phyloP scores from a whole-genome alignment of 2,113 vertebrate genomes.

The Phylloscopus whistleri region DNA sequence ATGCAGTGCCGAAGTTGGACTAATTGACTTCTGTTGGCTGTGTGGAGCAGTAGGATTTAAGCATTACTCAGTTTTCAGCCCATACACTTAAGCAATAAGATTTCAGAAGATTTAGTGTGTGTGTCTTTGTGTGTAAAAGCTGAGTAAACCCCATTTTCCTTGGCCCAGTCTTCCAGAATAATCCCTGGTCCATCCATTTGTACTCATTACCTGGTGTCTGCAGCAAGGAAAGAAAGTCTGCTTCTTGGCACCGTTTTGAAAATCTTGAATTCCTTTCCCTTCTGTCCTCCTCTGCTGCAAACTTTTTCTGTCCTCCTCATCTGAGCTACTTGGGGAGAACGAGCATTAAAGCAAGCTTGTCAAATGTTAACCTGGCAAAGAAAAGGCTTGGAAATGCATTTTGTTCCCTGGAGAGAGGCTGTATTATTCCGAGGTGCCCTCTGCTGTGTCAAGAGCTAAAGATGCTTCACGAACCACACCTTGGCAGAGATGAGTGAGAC shows the following conservation, averaged over 20 bases:
- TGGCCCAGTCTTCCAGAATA: slow-evolving; percentile 23
- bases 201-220: slow-evolving; percentile 40
- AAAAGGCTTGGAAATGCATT: slow-evolving; percentile 61
- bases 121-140: neutral
- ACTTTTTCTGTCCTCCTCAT: slow-evolving; percentile 53
- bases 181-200: neutral
- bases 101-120: neutral
- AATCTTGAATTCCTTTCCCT: slow-evolving; percentile 18
- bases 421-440: slow-evolving; percentile 60
- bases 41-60: neutral
- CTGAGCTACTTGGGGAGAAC: slow-evolving; percentile 44
- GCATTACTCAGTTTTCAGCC: neutral
- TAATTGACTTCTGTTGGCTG: neutral
- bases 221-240: neutral
- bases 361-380: slow-evolving; percentile 56
- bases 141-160: neutral
- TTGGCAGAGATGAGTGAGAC: slow-evolving; percentile 2
- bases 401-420: slow-evolving; percentile 62
- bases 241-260: slow-evolving; percentile 34
- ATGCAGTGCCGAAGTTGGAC: neutral
- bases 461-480: slow-evolving; percentile 26
- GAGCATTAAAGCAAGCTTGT: slow-evolving; percentile 49
- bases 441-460: slow-evolving; percentile 62
- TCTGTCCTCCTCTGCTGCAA: slow-evolving; percentile 13
- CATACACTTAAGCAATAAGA: slow-evolving; percentile 5